phyloP scores from a whole-genome alignment of 2,797 vertebrate species.

The Lemur catta region DNA sequence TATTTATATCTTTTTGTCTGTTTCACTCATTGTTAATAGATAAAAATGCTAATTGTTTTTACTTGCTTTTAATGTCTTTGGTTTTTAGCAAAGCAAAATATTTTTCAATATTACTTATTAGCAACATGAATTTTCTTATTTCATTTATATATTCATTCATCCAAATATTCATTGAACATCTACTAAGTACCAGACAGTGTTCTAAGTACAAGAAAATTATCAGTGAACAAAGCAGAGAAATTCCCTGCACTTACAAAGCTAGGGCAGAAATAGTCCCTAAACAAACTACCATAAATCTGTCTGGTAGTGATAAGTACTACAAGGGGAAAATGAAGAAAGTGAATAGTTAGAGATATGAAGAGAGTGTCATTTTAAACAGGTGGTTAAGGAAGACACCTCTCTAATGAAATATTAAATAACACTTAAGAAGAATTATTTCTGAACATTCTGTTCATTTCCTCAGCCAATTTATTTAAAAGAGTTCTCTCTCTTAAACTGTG shows the following conservation, averaged over 20 bases:
- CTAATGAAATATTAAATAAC: not conserved
- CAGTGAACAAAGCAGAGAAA: not conserved
- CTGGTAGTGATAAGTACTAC: not conserved
- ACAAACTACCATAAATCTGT: not conserved
- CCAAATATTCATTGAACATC: conserved; percentile 12
- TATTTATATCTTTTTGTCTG: not conserved
- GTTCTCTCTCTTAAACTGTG: not conserved
- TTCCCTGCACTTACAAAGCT: not conserved
- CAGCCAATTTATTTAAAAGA: not conserved
- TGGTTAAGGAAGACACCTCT: not conserved
- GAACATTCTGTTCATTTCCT: not conserved
- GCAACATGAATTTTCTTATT: not conserved
- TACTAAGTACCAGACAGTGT: not conserved
- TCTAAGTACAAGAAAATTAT: not conserved
- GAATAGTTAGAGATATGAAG: not conserved
- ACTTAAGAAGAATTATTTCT: not conserved
- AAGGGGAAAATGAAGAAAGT: not conserved
- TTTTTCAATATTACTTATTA: not conserved
- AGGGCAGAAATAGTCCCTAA: not conserved
- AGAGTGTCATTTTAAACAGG: not conserved
- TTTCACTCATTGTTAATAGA: not conserved
- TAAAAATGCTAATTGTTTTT: not conserved
- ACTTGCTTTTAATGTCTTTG: not conserved
- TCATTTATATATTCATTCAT: not conserved
- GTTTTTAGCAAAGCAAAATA: not conserved